Evolutionary conservation across 2,888 invertebrate genomes (phyloP).

Genomic region (Minunthozetes semirufus): DNA sequence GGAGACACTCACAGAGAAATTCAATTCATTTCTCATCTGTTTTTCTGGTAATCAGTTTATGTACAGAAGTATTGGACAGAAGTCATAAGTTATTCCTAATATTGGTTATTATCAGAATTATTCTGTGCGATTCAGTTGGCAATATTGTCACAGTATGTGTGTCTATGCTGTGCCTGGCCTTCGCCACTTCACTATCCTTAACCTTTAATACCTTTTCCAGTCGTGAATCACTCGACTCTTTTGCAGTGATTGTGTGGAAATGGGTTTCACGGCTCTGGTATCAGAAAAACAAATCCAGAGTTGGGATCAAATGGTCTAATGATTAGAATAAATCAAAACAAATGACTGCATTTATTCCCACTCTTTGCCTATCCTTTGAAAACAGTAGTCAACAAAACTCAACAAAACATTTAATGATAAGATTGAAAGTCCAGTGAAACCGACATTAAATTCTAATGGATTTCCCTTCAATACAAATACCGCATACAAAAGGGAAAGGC

Average conservation of each 20-base stretch:
- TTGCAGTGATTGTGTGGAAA: too few species aligned
- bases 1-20: neutral
- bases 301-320: neutral
- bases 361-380: neutral
- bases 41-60: neutral
- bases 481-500: neutral
- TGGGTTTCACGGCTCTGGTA: too few species aligned
- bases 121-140: too few species aligned
- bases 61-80: neutral
- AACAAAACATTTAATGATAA: too few species aligned
- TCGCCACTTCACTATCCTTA: too few species aligned
- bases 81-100: neutral
- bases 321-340: conserved; percentile 2
- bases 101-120: neutral
- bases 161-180: too few species aligned
- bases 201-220: too few species aligned
- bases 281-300: too few species aligned
- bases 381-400: too few species aligned
- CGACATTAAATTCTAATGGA: neutral
- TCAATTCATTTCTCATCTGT: neutral
- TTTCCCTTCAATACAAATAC: neutral
- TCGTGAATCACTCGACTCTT: too few species aligned
- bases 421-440: neutral
- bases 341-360: neutral
- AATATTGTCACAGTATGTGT: too few species aligned